Base-by-base conservation (phyloP, 2,797 vertebrate species). In the Spinus olivaceus region DNA sequence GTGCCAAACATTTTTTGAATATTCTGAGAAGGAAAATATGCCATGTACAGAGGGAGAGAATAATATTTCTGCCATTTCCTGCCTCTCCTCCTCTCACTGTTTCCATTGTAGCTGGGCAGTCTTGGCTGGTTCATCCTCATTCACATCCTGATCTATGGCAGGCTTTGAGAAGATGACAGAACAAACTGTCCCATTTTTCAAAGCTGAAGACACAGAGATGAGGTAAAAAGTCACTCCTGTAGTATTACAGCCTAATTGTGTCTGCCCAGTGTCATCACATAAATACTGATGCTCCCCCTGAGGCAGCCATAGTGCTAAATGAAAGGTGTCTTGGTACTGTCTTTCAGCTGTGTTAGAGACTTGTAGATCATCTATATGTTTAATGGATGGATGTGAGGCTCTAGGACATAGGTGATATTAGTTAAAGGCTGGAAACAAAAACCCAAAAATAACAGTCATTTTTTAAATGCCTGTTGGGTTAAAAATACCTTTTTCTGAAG, bases 201-300 rank as follows among this genome's bases (percentile, higher is more conserved):
- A 54, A 89, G 41, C 73, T 49, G 82, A 81, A 84, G 63, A 56
- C 21, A 21, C 32, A 47, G 37, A 66, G 32, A 81, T 74, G 90
- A 90, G 64, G 37, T 49, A 50, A 72, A 90, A 28, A 87, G 35
- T 42, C 25, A n/a, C 65, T 94, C 65, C 39, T 91, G 57, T 44
- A 71, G 67, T 65, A 64, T 85, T 95, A 78, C 60, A 87, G 78
- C 57, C 74, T 79, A 92, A 93, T 81, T 93, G 72, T 94, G 46
- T 90, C 88, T 95, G 53, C 33, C n/a, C 22, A 8, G 42, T 6
- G 9, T 84, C 78, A 53, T 82, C 56, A 33, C 56, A 63, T 57
- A 95, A 94, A 91, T 74, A 81, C 61, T 88, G 82, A 90, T 81
- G 63, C 39, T 88, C 28, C 61, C 73, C 60, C n/a, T 65, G 92